Base-by-base conservation (phyloP, 2,797 vertebrate genomes). In the Smutsia temminckii region DNA sequence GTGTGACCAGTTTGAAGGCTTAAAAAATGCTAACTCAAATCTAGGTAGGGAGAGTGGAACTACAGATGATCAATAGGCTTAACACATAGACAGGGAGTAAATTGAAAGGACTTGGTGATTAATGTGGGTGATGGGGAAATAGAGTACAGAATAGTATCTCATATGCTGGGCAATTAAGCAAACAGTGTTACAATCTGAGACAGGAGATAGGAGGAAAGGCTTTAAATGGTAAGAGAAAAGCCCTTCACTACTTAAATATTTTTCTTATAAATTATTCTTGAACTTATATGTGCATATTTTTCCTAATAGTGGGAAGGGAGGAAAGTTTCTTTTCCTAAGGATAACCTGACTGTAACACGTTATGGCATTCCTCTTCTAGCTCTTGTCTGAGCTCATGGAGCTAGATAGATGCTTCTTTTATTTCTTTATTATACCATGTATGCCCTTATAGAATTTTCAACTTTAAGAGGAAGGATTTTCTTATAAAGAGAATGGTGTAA, bases 11-110 rank as follows among this genome's bases (percentile, higher is more conserved):
- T 27, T 84, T 46, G 74, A 81, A 78, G 86, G 14, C 75, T 95
- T 88, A 69, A 94, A 93, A 93, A 75, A 87, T 69, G 74, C 68
- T 13, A 34, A 69, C 25, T 57, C 57, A 81, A 63, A 61, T 81
- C 14, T 53, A 49, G 29, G 55, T 57, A n/a, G 46, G 71, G 61
- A 59, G 32, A 37, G 14, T 40, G 63, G 63, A 63, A 34, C 46
- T 55, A 25, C 11, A 78, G 25, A 85, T 84, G 75, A 95, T 29
- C 37, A 40, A 75, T 23, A 46, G 72, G 64, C 37, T 57, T 18
- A 49, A 18, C 40, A 32, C 5, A 55, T 8, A 85, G 59, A 57
- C 40, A 66, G n/a, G n/a, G 59, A 40, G 46, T 9, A 40, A 75
- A 85, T 2, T 75, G 37, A 51, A 85, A 78, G 57, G 63, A 71